Evolutionary conservation across 1,140 invertebrate species (phyloP).

Genomic region (Phymorhynchus buccinoides): DNA sequence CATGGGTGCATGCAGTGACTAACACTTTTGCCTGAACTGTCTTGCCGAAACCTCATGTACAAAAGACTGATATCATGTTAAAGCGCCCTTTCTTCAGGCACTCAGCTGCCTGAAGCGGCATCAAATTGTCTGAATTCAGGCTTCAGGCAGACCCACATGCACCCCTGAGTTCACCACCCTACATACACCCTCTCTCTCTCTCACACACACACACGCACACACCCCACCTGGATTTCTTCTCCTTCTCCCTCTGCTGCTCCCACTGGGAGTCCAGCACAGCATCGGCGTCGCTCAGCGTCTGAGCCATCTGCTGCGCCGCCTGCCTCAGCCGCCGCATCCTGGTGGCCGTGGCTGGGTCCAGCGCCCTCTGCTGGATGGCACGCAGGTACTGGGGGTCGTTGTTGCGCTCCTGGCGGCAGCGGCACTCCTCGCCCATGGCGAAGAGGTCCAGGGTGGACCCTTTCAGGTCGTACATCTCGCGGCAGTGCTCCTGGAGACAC

Average conservation of each 20-base stretch:
- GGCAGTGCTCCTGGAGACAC: constrained; percentile 61
- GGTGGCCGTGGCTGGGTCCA: constrained; percentile 70
- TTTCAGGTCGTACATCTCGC: constrained; percentile 65
- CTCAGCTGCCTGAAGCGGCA: too few species aligned
- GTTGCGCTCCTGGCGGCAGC: constrained; percentile 62
- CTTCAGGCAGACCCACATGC: too few species aligned
- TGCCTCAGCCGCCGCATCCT: constrained; percentile 66
- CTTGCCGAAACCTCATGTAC: too few species aligned
- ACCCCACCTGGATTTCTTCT: constrained; percentile 54
- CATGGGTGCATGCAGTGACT: too few species aligned
- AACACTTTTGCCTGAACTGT: too few species aligned
- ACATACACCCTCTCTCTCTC: too few species aligned
- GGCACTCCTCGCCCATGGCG: constrained; percentile 69
- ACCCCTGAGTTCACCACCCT: too few species aligned
- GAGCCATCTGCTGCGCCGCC: constrained; percentile 66
- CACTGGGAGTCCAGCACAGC: constrained; percentile 70
- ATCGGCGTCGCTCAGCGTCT: constrained; percentile 69
- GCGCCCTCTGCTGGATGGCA: constrained; percentile 53
- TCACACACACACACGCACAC: too few species aligned
- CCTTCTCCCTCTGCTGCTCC: constrained; percentile 65
- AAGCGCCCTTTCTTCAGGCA: too few species aligned
- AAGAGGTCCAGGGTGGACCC: constrained; percentile 65
- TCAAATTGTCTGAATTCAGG: too few species aligned
- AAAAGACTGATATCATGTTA: too few species aligned
- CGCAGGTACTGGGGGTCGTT: constrained; percentile 65